phyloP scores from a whole-genome alignment of 2,113 vertebrate species.

The Pangasianodon hypophthalmus region DNA sequence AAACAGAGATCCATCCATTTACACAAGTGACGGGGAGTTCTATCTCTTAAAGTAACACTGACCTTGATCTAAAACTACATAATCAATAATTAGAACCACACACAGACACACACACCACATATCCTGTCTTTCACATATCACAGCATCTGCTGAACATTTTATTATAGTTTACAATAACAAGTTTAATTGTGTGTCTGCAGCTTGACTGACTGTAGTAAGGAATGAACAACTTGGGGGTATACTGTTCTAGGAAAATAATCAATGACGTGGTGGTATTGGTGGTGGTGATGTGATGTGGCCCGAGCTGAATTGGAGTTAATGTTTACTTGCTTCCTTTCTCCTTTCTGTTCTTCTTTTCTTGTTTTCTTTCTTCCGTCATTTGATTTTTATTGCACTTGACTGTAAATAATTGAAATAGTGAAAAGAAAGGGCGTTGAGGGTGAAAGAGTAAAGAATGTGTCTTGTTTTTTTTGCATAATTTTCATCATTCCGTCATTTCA shows the following conservation, averaged over 20 bases:
- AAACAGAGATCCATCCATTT: slow-evolving; percentile 22
- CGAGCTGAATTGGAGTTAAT: not conserved
- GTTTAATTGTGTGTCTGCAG: not conserved
- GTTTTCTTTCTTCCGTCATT: not conserved
- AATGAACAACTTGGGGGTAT: not conserved
- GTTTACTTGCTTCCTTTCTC: not conserved
- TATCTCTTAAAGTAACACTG: slow-evolving; percentile 29
- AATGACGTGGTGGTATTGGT: not conserved
- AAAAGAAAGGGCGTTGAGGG: not conserved
- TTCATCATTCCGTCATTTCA: not conserved
- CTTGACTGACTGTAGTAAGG: not conserved
- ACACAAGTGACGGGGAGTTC: slow-evolving; percentile 17
- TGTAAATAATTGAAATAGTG: not conserved
- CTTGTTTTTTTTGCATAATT: no score
- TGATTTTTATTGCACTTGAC: not conserved
- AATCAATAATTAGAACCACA: slow-evolving; percentile 28
- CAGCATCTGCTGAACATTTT: not conserved
- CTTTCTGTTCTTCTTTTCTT: not conserved
- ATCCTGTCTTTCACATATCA: no score
- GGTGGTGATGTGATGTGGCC: not conserved
- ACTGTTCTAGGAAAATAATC: not conserved
- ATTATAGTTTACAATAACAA: not conserved
- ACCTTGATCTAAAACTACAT: slow-evolving; percentile 34
- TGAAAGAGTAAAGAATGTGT: not conserved
- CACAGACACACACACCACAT: not conserved